Evolutionary conservation across 2,888 invertebrate species (phyloP).

Genomic region (Lucinisca nassula): DNA sequence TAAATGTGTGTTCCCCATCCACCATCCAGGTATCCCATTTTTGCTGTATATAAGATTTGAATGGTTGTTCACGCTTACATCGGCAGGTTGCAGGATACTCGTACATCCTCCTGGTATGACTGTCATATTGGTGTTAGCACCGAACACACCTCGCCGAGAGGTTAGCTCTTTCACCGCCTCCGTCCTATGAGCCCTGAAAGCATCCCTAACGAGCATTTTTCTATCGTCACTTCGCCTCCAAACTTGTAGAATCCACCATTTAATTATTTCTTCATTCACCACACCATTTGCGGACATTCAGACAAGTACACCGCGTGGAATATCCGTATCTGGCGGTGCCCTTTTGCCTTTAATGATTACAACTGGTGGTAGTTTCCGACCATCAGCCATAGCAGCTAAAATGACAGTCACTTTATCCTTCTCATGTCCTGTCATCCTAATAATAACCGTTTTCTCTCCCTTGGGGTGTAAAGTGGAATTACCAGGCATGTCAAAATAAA

Average conservation of each 20-base stretch:
- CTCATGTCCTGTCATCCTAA: slow-evolving; percentile 39
- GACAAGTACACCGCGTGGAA: slow-evolving; percentile 19
- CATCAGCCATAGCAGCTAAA: slow-evolving; percentile 33
- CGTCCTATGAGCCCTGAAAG: slow-evolving; percentile 31
- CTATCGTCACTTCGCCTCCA: slow-evolving; percentile 7
- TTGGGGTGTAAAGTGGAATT: slow-evolving; percentile 20
- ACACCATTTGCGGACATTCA: slow-evolving; percentile 27
- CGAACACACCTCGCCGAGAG: slow-evolving; percentile 18
- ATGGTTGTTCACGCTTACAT: slow-evolving; percentile 27
- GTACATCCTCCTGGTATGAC: slow-evolving; percentile 39
- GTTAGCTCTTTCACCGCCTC: slow-evolving; percentile 17
- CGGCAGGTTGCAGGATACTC: slow-evolving; percentile 20
- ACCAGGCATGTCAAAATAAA: slow-evolving; percentile 50
- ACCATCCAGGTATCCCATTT: background rate
- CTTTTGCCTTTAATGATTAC: slow-evolving; percentile 25
- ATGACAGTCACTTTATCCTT: slow-evolving; percentile 36
- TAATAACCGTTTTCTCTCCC: slow-evolving; percentile 32
- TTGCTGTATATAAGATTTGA: background rate
- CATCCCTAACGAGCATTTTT: slow-evolving; percentile 16
- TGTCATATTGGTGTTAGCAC: slow-evolving; percentile 30
- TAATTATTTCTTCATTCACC: slow-evolving; percentile 34
- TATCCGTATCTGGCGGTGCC: background rate
- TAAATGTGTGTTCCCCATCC: background rate
- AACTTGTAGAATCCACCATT: slow-evolving; percentile 29
- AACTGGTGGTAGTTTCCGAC: slow-evolving; percentile 26